Conservation (phyloP, 2,797 vertebrate genomes). For the Amblyopsis hoosieri region DNA sequence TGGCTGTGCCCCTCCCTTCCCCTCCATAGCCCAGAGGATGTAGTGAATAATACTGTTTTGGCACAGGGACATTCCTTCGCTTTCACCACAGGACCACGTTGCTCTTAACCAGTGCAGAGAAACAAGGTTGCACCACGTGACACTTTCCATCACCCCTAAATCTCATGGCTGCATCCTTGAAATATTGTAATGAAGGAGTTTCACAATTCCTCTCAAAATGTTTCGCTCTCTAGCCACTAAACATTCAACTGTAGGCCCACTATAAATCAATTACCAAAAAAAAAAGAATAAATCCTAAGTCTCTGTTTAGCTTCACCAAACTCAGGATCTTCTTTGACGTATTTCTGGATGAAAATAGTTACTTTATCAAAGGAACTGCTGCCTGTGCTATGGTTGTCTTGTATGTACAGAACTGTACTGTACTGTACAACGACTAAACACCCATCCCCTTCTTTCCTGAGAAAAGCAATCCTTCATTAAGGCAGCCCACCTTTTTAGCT, state of each 20-base stretch:
- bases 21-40: slow-evolving; percentile 42
- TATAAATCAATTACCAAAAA: background rate
- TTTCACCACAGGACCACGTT: slow-evolving; percentile 37
- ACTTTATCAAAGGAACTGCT: slow-evolving; percentile 7
- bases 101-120: slow-evolving; percentile 23
- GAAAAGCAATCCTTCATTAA: slow-evolving; percentile 24
- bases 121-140: background rate
- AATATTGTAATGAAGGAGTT: background rate
- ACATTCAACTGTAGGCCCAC: background rate
- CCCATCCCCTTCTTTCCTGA: background rate
- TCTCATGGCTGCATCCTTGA: too few species aligned
- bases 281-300: too few species aligned
- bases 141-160: too few species aligned
- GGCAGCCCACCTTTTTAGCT: slow-evolving; percentile 12
- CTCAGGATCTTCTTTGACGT: too few species aligned
- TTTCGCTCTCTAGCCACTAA: background rate
- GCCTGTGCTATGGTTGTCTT: background rate
- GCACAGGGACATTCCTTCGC: slow-evolving; percentile 52
- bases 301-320: too few species aligned
- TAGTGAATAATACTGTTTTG: slow-evolving; percentile 52
- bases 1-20: slow-evolving; percentile 42
- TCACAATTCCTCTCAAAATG: slow-evolving; percentile 2
- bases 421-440: slow-evolving; percentile 6
- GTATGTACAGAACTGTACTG: background rate
- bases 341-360: too few species aligned